A percentile compares a stretch with the other conserved stretches of the same genome.
phyloP scores from a whole-genome alignment of 2,888 invertebrate genomes.

The Ornithoptera priamus region DNA sequence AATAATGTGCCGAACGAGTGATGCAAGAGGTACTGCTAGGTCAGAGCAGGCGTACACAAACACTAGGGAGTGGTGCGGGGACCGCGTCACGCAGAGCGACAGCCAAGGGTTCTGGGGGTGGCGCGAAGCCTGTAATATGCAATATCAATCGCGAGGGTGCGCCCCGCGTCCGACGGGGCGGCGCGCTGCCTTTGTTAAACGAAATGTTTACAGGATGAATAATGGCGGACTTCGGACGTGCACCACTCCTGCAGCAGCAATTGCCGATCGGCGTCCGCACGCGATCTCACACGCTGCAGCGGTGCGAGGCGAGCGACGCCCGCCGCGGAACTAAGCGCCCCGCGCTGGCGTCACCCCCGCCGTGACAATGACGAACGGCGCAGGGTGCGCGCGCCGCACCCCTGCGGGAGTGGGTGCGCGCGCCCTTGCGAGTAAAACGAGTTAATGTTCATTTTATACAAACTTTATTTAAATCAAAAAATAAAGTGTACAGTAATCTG shows the following conservation, averaged over 20 bases:
- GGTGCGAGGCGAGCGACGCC: conserved; percentile 62
- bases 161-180: background rate
- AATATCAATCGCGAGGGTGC: background rate
- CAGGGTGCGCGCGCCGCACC: conserved; percentile 28
- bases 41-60: too few relatives aligned
- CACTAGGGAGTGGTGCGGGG: too few relatives aligned
- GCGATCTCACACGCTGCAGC: conserved; percentile 17
- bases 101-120: too few relatives aligned
- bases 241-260: background rate
- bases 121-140: background rate
- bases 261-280: background rate
- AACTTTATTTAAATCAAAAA: conserved; percentile 81
- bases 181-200: background rate
- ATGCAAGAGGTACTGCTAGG: too few relatives aligned
- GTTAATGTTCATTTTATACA: conserved; percentile 65
- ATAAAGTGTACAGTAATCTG: conserved; percentile 78
- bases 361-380: conserved; percentile 54
- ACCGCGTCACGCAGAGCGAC: background rate
- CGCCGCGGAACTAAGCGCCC: conserved; percentile 65
- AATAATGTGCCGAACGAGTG: too few relatives aligned
- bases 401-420: background rate
- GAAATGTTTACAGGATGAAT: too few relatives aligned
- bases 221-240: too few relatives aligned
- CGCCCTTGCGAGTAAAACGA: conserved; percentile 34
- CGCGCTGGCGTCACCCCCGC: conserved; percentile 50